Conservation (phyloP, 1,140 invertebrate species). For the Rhynchophorus ferrugineus region DNA sequence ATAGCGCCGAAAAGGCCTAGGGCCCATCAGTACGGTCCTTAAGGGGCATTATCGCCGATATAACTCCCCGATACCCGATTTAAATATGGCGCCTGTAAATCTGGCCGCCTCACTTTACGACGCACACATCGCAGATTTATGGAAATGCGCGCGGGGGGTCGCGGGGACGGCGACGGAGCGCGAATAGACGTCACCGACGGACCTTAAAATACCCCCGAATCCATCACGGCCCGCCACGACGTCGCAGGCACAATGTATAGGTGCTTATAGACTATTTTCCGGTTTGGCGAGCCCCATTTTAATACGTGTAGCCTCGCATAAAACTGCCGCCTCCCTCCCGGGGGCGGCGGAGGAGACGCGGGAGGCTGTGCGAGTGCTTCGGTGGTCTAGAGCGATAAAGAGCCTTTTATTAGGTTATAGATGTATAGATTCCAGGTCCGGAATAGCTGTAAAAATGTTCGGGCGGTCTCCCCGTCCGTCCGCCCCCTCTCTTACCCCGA, state of each 20-base stretch:
- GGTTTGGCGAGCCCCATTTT: conserved; percentile 26
- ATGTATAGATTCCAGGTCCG: background rate
- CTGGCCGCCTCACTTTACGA: background rate
- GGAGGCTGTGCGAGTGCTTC: background rate
- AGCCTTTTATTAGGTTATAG: background rate
- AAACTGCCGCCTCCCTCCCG: conserved; percentile 22
- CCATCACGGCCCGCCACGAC: conserved; percentile 9
- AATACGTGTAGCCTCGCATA: conserved; percentile 31
- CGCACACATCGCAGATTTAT: background rate
- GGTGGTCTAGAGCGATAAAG: background rate
- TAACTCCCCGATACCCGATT: background rate
- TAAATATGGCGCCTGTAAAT: background rate
- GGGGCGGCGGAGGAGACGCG: background rate
- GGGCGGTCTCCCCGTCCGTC: too few relatives aligned
- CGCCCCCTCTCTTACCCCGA: too few relatives aligned
- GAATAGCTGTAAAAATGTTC: background rate
- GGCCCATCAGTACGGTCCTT: background rate
- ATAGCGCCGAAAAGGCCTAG: background rate
- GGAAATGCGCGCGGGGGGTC: background rate
- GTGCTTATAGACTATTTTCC: conserved; percentile 30
- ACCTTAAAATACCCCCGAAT: conserved; percentile 2
- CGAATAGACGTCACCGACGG: too few relatives aligned
- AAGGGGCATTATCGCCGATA: background rate
- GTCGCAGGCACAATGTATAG: conserved; percentile 22
- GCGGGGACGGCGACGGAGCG: too few relatives aligned